Evolutionary conservation across 2,888 invertebrate species (phyloP), one percentile per base, ranked within the genome.

Genomic region (Adelphocoris suturalis): DNA sequence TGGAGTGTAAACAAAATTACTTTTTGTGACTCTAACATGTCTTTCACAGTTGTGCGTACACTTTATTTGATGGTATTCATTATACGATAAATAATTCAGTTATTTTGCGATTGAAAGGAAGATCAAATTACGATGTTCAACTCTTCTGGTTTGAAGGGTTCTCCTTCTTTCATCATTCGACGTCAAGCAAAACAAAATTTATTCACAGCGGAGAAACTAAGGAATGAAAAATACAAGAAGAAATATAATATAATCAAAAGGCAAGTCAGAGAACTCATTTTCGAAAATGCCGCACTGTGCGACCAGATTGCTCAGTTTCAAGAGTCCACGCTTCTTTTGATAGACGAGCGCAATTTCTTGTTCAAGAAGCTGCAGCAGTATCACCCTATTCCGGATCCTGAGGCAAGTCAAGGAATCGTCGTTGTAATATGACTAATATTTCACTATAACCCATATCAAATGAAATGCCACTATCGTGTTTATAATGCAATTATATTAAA

Each of bases 301-400:
- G 98, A 98, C 94, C 97, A 98, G 94, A 96, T 98, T 19, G 96
- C 97, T 0, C 95, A 96, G 93, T 95, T 97, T 91, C 98, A 98
- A 93, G 96, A 97, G 92, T 97, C 97, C 93, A 95, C 97, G 84
- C 93, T 96, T 46, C 95, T 96, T 87, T 96, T 96, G 0, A 97
- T 97, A 92, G 97, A 98, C 93, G 98, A 98, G 93, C 94, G 98
- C 91, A 95, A 97, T 91, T 97, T 96, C 93, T 94, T 98, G 76
- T 94, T 97, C 47, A 95, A 96, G 91, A 97, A 97, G 93, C 93
- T 98, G 27, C 95, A 96, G 92, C 96, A 96, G 92, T 95, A 95
- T 93, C 96, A 96, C 92, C 93, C 94, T 28, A 88, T 86, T 13
- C 86, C 86, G 14, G 86, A 86, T 16, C 75, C 86, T 37, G 86